Conservation (phyloP, 2,113 vertebrate species). For the Rynchops niger region DNA sequence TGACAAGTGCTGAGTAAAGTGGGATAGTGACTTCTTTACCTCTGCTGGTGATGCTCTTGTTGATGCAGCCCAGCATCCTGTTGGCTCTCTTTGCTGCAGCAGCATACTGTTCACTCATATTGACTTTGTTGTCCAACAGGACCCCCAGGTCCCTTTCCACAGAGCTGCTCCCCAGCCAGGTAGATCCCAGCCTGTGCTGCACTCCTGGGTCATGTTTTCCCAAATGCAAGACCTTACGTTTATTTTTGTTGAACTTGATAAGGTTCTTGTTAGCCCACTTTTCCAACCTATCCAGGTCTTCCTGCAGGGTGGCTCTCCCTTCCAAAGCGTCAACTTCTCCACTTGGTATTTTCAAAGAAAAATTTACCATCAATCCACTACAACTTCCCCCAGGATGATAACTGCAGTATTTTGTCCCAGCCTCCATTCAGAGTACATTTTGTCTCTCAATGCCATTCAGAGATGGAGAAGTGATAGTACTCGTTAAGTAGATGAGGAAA, state of each 20-base stretch:
- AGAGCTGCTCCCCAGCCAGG: not conserved
- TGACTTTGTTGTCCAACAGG: not conserved
- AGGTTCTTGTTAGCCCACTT: not conserved
- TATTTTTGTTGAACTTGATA: not conserved
- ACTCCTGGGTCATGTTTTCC: not conserved
- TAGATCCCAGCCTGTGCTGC: not conserved
- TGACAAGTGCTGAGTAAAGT: not conserved
- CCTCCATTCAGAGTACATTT: not conserved
- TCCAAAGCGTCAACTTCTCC: not conserved
- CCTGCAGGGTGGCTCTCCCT: not conserved
- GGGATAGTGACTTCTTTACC: not conserved
- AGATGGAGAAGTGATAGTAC: not conserved
- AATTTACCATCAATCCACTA: not conserved
- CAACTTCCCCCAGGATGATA: not conserved
- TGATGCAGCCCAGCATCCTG: not conserved
- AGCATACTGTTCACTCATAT: not conserved
- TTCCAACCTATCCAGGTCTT: not conserved
- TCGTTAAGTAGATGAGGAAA: not conserved
- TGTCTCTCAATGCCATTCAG: not conserved
- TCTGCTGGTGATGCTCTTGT: not conserved
- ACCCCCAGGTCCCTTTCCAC: not conserved
- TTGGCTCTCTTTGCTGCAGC: not conserved
- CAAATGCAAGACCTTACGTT: not conserved
- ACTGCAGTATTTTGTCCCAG: not conserved
- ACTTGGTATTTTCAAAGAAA: not conserved